Evolutionary conservation across 2,797 vertebrate genomes (phyloP).

Genomic region (Potorous gilbertii): DNA sequence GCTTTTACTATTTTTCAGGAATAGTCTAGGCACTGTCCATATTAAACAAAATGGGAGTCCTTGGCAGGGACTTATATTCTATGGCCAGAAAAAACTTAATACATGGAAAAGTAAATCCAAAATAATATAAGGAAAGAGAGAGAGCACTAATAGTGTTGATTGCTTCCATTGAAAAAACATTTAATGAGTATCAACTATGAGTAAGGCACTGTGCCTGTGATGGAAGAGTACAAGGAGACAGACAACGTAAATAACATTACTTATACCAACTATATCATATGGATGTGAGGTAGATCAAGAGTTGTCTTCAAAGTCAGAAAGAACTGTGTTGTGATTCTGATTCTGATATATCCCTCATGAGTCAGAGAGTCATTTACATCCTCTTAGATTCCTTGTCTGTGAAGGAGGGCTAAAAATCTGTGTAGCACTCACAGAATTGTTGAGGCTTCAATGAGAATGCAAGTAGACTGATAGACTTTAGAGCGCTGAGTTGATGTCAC

Average conservation of each 20-base stretch:
- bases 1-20: neutral
- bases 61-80: neutral
- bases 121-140: neutral
- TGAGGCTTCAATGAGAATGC: neutral
- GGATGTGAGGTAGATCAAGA: neutral
- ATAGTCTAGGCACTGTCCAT: neutral
- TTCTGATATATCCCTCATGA: neutral
- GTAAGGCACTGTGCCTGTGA: neutral
- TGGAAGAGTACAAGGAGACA: neutral
- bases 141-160: neutral
- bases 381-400: neutral
- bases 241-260: neutral
- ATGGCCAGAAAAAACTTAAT: neutral
- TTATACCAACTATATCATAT: neutral
- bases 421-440: neutral
- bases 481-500: neutral
- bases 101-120: neutral
- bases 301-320: neutral
- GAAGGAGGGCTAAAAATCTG: neutral
- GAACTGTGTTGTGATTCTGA: neutral
- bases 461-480: neutral
- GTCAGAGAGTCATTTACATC: neutral
- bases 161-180: neutral
- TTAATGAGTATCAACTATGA: neutral
- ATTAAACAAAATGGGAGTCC: neutral